Base-by-base conservation (phyloP, 2,888 invertebrate genomes). In the Dicroscelio sp. region DNA sequence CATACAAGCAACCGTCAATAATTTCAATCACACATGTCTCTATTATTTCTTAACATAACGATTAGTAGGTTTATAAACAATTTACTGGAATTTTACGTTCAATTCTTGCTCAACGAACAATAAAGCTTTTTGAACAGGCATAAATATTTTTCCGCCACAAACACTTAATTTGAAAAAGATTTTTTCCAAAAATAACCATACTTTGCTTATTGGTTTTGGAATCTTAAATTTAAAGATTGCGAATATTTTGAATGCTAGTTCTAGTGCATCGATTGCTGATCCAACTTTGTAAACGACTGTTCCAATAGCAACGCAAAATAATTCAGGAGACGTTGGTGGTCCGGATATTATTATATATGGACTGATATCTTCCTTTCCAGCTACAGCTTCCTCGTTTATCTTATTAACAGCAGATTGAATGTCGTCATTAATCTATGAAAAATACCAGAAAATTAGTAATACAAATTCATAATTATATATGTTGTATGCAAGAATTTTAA, bases 111-210 rank as follows among this genome's bases (percentile, higher is more conserved):
- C 33, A 33, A 67, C 33, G n/a, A 67, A 67, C 1, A 4, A n/a
- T n/a, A 67, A 35, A 6, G 67, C 35, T 33, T 67, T 67, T 1
- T 33, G 33, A 17, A 33, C 10, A 23, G 67, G 8, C 35, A 33
- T n/a, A 12, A 10, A n/a, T 23, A 67, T 2, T 33, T 67, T 67
- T 6, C 23, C n/a, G n/a, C n/a, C n/a, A n/a, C n/a, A n/a, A n/a
- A n/a, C 67, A 4, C 20, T 30, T 30, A 63, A 10, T 63, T 63
- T 30, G 14, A 63, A 2, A 23, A 17, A 63, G 2, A 63, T 10
- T 82, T 82, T 82, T 55, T 69, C 69, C 10, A 75, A 35, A 33
- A 75, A 48, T 20, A 33, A 23, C 75, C 75, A 75, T 58, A 35
- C 23, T 20, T 58, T 20, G 1, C n/a, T 10, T 10, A 23, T 10